A percentile compares a stretch with the other conserved stretches of the same genome.
These are phyloP conservation scores for Steromphala cineraria DNA, from an alignment of 2,888 invertebrate genomes.

Conservation along the genomic window DNA sequence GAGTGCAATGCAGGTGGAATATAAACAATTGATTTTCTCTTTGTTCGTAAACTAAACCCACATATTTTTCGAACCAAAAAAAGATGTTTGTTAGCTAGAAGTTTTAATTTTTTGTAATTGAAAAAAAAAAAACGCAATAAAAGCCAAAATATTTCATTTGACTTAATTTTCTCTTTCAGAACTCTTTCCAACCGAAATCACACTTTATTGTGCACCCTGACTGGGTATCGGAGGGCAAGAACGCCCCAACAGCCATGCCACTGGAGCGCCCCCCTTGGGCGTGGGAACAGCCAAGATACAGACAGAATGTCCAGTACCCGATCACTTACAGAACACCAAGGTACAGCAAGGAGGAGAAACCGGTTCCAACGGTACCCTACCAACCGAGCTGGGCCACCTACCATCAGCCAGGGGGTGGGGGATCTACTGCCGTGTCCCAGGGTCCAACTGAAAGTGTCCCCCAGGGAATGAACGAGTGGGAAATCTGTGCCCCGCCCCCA, in stretches of 20 bases:
- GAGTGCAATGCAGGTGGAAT: too few relatives aligned
- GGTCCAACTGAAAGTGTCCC: too few relatives aligned
- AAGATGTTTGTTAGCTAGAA: too few relatives aligned
- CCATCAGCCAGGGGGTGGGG: too few relatives aligned
- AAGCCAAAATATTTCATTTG: background rate
- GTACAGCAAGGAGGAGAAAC: background rate
- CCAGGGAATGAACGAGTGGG: too few relatives aligned
- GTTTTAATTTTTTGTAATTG: too few relatives aligned
- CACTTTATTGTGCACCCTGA: slow-evolving; percentile 64
- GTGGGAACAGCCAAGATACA: slow-evolving; percentile 65
- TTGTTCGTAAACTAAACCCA: too few relatives aligned
- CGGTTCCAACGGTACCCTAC: background rate
- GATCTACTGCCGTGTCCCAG: too few relatives aligned
- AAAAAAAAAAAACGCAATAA: too few relatives aligned
- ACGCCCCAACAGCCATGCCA: slow-evolving; percentile 52
- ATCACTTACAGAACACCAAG: slow-evolving; percentile 33
- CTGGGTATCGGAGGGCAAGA: slow-evolving; percentile 61
- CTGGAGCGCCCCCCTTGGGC: slow-evolving; percentile 62
- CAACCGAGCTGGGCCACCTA: background rate
- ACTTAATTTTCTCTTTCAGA: slow-evolving; percentile 50
- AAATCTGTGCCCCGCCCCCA: too few relatives aligned
- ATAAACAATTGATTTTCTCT: too few relatives aligned
- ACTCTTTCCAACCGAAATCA: slow-evolving; percentile 55
- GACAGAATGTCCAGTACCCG: slow-evolving; percentile 51
- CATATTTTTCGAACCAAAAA: too few relatives aligned